Evolutionary conservation across 2,797 vertebrate species (phyloP), one percentile per base, ranked within the genome.

Genomic region (Anableps anableps): DNA sequence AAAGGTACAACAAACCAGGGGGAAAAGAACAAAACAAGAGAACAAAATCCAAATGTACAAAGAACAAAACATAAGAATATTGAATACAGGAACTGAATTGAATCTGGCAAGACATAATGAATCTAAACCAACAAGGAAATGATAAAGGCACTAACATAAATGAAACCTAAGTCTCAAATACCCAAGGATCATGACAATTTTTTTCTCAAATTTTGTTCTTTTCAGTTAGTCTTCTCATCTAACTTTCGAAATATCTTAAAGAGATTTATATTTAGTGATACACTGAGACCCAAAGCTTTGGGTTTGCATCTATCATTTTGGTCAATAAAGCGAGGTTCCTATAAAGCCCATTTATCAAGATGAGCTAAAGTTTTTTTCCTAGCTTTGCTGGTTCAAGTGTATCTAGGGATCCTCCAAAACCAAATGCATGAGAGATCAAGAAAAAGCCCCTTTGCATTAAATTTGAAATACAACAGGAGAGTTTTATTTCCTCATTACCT

Each of bases 381-480:
- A 5, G 66, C 36, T 70, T 43, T 70, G 38, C 38, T 4, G 23
- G 66, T 70, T 70, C 13, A 2, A 26, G 21, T 26, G 31, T 29
- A 41, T 76, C 16, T 45, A 60, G 51, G 45, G 7, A 79, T 62
- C 43, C 64, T 76, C 51, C 55, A 78, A 85, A 48, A 74, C 4
- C 74, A 72, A 80, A 74, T 62, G 50, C 29, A 45, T 19, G 38
- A 79, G 16, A 29, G 43, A 84, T 79, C 31, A 78, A 78, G 66
- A 38, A 72, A 70, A 38, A 76, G 16, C 8, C 17, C 75, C 60
- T 78, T 13, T 64, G 55, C 43, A 68, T 77, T 77, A 82, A 55
- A 71, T 87, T 66, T 81, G 17, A 87, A 86, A 89, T 75, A 80
- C 76, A 91, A 85, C 78, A 74, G 34, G 53, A 19, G 21, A 66